Evolutionary conservation across 2,888 invertebrate genomes (phyloP).

Genomic region (Sinelater perroti): DNA sequence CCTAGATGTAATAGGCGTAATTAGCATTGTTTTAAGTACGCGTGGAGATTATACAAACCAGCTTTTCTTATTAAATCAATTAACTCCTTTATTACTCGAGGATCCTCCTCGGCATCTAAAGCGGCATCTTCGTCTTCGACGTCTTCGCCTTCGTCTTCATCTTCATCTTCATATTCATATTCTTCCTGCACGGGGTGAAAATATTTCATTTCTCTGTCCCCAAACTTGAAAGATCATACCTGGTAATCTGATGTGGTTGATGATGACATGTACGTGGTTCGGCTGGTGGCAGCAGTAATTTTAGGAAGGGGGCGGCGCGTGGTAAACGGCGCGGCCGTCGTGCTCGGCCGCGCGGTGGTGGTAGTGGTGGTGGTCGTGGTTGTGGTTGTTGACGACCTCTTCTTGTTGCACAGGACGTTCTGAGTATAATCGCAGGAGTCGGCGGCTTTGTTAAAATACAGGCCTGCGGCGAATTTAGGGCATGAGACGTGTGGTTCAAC

Average conservation of each 20-base stretch:
- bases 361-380: constrained; percentile 64
- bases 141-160: constrained; percentile 3
- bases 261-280: constrained; percentile 53
- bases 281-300: constrained; percentile 59
- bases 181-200: constrained; percentile 33
- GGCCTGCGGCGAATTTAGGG: constrained; percentile 63
- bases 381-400: constrained; percentile 62
- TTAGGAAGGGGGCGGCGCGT: constrained; percentile 54
- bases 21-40: too few species aligned
- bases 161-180: constrained; percentile 55
- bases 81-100: constrained; percentile 81
- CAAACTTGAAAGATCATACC: constrained; percentile 38
- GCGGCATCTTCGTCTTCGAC: constrained; percentile 60
- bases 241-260: constrained; percentile 55
- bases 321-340: constrained; percentile 57
- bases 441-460: constrained; percentile 90
- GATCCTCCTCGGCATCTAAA: constrained; percentile 71
- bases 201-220: neutral
- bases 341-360: constrained; percentile 61
- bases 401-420: constrained; percentile 83
- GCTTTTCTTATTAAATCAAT: constrained; percentile 86
- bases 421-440: constrained; percentile 93
- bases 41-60: constrained; percentile 66
- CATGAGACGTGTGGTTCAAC: neutral
- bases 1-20: constrained; percentile 61